Evolutionary conservation across 2,113 vertebrate species (phyloP), one percentile per base, ranked within the genome.

Genomic region (Podarcis cretensis): DNA sequence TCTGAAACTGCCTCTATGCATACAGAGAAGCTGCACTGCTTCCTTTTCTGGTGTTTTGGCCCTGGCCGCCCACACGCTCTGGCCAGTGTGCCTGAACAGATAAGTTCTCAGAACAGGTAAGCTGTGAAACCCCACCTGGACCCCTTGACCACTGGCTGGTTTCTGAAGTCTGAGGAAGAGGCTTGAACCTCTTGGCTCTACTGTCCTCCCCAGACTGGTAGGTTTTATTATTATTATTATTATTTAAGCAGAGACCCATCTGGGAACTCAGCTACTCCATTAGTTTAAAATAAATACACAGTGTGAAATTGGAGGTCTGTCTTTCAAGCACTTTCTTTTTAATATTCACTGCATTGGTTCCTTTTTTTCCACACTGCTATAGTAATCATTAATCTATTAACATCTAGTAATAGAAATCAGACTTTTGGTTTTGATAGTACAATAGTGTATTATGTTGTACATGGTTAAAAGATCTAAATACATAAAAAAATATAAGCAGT

Each of bases 401-500:
- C 93, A 96, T 82, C 95, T 97, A 97, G 94, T 94, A 89, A 86
- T 96, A 95, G 92, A 92, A 92, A 95, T 93, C 91, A 93, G 86
- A 87, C 93, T 96, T 87, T 92, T 30, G 85, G 85, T 94, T 97
- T 96, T 95, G 92, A 89, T 97, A 96, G 94, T 92, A 83, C n/a
- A 1, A 65, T 20, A 92, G 94, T 96, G 88, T 96, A 96, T 97
- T 96, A 96, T 1, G 0, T 96, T 97, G 95, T 97, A 97, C 95
- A 95, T 95, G 94, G 94, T 96, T 97, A 93, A 95, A 54, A 96
- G 93, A 94, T 96, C 90, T 95, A 93, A 96, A 95, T 92, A 94
- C 91, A 90, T 93, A 81, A 93, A 54, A 48, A 54, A 93, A 85
- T 96, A 96, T 95, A 95, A 91, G 30, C 92, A 95, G 93, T 95